Conservation (phyloP, 2,888 invertebrate genomes). For the Eugnorisma glareosa region DNA sequence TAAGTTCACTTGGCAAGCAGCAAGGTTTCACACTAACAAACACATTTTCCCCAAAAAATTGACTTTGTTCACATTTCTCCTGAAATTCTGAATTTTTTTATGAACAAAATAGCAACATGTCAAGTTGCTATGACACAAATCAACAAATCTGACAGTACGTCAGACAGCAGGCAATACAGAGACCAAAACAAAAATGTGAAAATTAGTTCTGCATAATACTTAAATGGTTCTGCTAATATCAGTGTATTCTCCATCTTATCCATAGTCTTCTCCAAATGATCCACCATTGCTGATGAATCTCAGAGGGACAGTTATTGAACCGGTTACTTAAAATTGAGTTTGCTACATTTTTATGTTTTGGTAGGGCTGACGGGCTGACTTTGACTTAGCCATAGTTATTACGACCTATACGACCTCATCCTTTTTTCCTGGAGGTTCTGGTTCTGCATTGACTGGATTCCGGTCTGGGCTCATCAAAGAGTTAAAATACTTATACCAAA, state of each 20-base stretch:
- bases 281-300: slow-evolving; percentile 7
- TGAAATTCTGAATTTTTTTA: not conserved
- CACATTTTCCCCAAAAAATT: not conserved
- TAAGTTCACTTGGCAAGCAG: not conserved
- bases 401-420: not conserved
- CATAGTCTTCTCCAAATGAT: slow-evolving; percentile 21
- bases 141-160: slow-evolving; percentile 38
- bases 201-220: slow-evolving; percentile 39
- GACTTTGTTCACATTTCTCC: slow-evolving; percentile 1
- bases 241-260: slow-evolving; percentile 14
- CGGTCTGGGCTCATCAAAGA: not conserved
- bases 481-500: too few relatives aligned
- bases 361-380: not conserved
- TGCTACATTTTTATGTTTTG: slow-evolving; percentile 30
- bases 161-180: slow-evolving; percentile 28
- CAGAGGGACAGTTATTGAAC: slow-evolving; percentile 5
- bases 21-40: not conserved
- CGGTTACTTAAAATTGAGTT: not conserved
- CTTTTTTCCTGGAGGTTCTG: not conserved
- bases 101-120: not conserved
- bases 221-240: slow-evolving; percentile 38
- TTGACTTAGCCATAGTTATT: not conserved
- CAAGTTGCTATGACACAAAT: slow-evolving; percentile 13
- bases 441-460: not conserved
- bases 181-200: slow-evolving; percentile 42